Percentiles rank a stretch among this genome's conserved stretches.
These are phyloP conservation scores for Malthinus flaveolus DNA, from an alignment of 2,888 invertebrate species.

Conservation along the genomic window DNA sequence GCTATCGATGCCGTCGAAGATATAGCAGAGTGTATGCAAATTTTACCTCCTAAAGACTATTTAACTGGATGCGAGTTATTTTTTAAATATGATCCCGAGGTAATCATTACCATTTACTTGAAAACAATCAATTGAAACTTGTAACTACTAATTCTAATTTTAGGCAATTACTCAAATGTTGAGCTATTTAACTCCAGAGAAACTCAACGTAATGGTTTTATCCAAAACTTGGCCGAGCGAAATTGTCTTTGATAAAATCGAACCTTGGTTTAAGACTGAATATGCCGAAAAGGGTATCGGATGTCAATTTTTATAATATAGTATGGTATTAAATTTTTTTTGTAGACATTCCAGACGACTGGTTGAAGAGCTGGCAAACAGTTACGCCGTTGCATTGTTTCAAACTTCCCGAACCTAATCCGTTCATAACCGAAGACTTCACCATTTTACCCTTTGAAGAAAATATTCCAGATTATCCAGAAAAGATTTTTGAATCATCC, in stretches of 20 bases:
- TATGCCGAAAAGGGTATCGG: slow-evolving; percentile 64
- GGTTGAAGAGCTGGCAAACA: slow-evolving; percentile 66
- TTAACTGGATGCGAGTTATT: slow-evolving; percentile 75
- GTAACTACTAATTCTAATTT: slow-evolving; percentile 21
- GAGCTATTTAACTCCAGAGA: slow-evolving; percentile 64
- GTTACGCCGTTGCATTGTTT: slow-evolving; percentile 63
- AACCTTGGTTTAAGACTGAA: slow-evolving; percentile 84
- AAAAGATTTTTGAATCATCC: slow-evolving; percentile 60
- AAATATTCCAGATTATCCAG: slow-evolving; percentile 57
- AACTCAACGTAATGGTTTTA: slow-evolving; percentile 71
- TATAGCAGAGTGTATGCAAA: slow-evolving; percentile 77
- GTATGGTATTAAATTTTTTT: slow-evolving; percentile 8
- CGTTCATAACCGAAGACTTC: slow-evolving; percentile 75
- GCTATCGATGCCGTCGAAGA: slow-evolving; percentile 79
- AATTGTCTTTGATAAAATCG: slow-evolving; percentile 64
- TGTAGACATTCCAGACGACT: slow-evolving; percentile 64
- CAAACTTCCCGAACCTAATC: slow-evolving; percentile 71
- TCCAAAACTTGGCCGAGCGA: slow-evolving; percentile 62
- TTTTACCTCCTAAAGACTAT: slow-evolving; percentile 77
- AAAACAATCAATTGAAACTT: no score
- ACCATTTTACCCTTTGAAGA: slow-evolving; percentile 57
- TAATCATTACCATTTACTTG: slow-evolving; percentile 40
- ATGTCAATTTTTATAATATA: background rate
- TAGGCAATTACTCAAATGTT: slow-evolving; percentile 65
- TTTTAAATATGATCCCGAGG: slow-evolving; percentile 76